phyloP scores from a whole-genome alignment of 2,888 invertebrate species.

The Drosophila gaucha region DNA sequence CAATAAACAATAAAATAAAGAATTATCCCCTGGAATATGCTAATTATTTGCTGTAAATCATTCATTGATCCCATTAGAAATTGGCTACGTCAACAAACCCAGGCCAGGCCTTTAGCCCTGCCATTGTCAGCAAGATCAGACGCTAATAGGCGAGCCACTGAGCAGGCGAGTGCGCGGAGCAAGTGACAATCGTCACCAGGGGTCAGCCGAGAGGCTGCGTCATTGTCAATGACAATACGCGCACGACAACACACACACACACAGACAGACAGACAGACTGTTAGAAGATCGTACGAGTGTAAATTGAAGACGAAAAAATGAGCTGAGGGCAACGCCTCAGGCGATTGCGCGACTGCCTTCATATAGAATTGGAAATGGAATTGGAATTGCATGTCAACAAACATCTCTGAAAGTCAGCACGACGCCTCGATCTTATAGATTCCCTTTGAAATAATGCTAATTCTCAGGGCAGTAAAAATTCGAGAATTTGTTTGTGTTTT shows the following conservation, averaged over 20 bases:
- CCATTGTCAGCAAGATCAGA: constrained; percentile 37
- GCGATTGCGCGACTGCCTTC: constrained; percentile 36
- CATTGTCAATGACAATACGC: constrained; percentile 70
- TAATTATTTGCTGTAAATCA: constrained; percentile 30
- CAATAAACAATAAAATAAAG: constrained; percentile 59
- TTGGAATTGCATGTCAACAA: constrained; percentile 29
- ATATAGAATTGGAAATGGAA: constrained; percentile 9
- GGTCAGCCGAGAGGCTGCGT: constrained; percentile 63
- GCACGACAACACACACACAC: constrained; percentile 17
- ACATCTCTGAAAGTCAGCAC: constrained; percentile 16
- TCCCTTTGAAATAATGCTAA: constrained; percentile 12
- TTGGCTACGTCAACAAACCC: constrained; percentile 14
- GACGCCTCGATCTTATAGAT: not conserved
- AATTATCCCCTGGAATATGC: constrained; percentile 9
- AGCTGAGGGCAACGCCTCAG: constrained; percentile 47
- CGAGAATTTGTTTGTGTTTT: constrained; percentile 1
- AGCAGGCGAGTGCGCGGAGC: not conserved
- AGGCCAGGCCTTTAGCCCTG: not conserved
- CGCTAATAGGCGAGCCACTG: constrained; percentile 29
- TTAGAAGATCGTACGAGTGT: constrained; percentile 72
- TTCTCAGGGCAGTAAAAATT: not conserved
- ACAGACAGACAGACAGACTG: constrained; percentile 28
- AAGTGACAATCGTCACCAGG: constrained; percentile 49
- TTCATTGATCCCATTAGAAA: constrained; percentile 31
- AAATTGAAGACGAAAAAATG: constrained; percentile 51